These are phyloP conservation scores for Drosophila merina DNA, from an alignment of 2,888 invertebrate genomes.

Conservation along the genomic window DNA sequence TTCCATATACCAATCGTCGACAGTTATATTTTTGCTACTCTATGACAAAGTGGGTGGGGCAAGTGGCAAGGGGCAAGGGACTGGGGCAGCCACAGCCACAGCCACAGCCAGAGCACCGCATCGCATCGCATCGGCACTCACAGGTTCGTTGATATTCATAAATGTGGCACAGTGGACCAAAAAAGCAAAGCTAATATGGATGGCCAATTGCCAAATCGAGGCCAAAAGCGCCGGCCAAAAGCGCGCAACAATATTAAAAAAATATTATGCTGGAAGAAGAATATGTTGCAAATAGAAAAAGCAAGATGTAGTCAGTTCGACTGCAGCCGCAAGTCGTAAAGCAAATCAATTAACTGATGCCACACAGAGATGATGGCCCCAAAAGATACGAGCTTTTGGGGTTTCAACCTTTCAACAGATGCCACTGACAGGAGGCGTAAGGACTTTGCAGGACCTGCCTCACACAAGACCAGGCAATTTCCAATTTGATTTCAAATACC, in stretches of 20 bases:
- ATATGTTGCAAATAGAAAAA: constrained; percentile 6
- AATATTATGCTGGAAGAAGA: constrained; percentile 55
- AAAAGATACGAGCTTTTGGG: constrained; percentile 34
- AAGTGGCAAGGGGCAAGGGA: constrained; percentile 12
- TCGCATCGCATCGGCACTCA: constrained; percentile 48
- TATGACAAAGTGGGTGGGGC: constrained; percentile 46
- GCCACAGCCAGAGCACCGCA: constrained; percentile 3
- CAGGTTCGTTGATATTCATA: constrained; percentile 70
- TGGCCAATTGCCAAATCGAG: constrained; percentile 70
- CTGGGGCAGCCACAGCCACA: background rate
- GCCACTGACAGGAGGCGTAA: constrained; percentile 23
- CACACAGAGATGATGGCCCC: constrained; percentile 44
- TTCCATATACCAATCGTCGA: constrained; percentile 61
- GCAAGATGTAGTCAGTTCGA: constrained; percentile 16
- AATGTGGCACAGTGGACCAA: constrained; percentile 75
- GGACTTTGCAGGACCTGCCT: constrained; percentile 25
- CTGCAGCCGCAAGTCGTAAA: constrained; percentile 66
- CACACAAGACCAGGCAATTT: constrained; percentile 19
- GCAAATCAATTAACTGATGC: constrained; percentile 70
- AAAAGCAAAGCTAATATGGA: constrained; percentile 65
- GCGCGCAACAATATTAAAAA: constrained; percentile 70
- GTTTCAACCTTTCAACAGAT: background rate
- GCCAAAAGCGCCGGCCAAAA: constrained; percentile 15
- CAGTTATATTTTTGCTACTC: constrained; percentile 76
- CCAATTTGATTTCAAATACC: constrained; percentile 32